phyloP scores from a whole-genome alignment of 2,113 vertebrate species.

The Chiloscyllium plagiosum region DNA sequence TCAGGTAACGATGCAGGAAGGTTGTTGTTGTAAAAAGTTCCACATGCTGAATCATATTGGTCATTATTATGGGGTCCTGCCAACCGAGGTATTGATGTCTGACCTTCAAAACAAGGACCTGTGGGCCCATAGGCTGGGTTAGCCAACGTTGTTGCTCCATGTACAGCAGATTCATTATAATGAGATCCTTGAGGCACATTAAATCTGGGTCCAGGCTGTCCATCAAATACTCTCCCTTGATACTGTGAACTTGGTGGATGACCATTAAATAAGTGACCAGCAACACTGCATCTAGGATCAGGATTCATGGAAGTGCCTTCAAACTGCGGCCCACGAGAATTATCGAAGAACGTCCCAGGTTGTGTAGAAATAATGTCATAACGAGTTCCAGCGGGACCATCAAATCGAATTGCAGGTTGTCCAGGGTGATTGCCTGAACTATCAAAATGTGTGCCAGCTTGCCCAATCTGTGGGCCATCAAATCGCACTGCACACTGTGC shows the following conservation, averaged over 20 bases:
- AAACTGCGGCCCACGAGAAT: constrained; percentile 62
- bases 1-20: constrained; percentile 51
- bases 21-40: constrained; percentile 54
- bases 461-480: constrained; percentile 48
- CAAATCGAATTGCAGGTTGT: constrained; percentile 55
- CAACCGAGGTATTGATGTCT: constrained; percentile 50
- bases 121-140: constrained; percentile 57
- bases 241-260: constrained; percentile 25
- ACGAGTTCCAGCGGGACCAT: constrained; percentile 45
- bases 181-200: constrained; percentile 62
- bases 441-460: constrained; percentile 60
- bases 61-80: constrained; percentile 15
- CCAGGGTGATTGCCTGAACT: constrained; percentile 56
- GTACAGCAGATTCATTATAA: constrained; percentile 67
- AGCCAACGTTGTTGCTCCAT: constrained; percentile 63
- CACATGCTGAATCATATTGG: constrained; percentile 50
- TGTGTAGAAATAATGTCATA: not conserved
- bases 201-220: constrained; percentile 61
- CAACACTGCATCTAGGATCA: constrained; percentile 55
- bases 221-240: constrained; percentile 41
- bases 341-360: constrained; percentile 53
- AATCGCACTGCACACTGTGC: constrained; percentile 40
- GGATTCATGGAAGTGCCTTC: constrained; percentile 60
- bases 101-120: constrained; percentile 72
- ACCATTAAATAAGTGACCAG: constrained; percentile 27